Conservation (phyloP, 2,113 vertebrate species). For the Dendropsophus ebraccatus region DNA sequence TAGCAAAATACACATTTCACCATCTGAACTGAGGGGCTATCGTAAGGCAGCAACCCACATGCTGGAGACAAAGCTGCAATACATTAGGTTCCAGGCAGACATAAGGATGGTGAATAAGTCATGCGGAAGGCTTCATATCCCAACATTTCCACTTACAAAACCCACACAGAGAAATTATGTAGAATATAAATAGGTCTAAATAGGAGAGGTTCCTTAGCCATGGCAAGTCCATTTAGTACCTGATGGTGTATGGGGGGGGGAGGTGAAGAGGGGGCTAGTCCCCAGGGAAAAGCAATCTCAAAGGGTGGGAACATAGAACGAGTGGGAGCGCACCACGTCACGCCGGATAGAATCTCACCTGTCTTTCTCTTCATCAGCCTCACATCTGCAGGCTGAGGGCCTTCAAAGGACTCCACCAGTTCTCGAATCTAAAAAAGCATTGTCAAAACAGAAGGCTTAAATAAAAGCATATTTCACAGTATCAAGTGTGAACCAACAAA, state of each 20-base stretch:
- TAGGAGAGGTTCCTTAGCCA: constrained; percentile 82
- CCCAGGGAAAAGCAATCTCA: constrained; percentile 60
- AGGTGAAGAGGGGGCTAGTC: constrained; percentile 69
- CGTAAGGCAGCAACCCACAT: neutral
- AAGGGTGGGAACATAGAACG: constrained; percentile 54
- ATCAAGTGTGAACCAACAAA: too few species aligned
- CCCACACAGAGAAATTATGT: constrained; percentile 62
- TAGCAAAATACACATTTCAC: neutral
- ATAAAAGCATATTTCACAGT: neutral
- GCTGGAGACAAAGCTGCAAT: constrained; percentile 60
- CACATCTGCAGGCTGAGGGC: constrained; percentile 95
- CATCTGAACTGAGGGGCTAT: neutral
- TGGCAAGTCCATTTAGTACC: constrained; percentile 81
- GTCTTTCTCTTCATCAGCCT: constrained; percentile 98
- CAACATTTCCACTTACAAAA: constrained; percentile 77
- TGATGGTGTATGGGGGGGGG: constrained; percentile 73
- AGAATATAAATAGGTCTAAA: constrained; percentile 66
- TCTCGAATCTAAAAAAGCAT: constrained; percentile 82
- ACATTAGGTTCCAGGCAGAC: constrained; percentile 65
- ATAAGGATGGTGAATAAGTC: constrained; percentile 64
- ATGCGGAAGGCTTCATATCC: constrained; percentile 73
- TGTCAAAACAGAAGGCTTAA: neutral
- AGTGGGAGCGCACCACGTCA: constrained; percentile 69
- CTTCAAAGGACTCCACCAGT: constrained; percentile 92
- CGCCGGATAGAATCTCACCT: constrained; percentile 86